Base-by-base conservation (phyloP, 1,140 invertebrate species). In the Chrysopa pallens region DNA sequence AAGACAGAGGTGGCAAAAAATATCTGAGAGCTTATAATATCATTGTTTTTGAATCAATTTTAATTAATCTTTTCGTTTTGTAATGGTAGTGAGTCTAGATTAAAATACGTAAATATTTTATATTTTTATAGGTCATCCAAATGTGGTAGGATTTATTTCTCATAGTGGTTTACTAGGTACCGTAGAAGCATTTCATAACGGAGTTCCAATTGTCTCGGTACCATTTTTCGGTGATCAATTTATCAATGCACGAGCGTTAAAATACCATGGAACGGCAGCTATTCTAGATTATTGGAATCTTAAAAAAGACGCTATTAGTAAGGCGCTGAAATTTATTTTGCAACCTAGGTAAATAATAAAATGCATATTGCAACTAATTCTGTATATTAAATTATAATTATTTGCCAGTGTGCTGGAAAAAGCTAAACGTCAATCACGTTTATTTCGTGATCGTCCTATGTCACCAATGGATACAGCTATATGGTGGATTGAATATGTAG, bases 101-200 rank as follows among this genome's bases (percentile, higher is more conserved):
- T n/a, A n/a, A n/a, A n/a, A n/a, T n/a, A n/a, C n/a, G n/a, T n/a
- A n/a, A n/a, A n/a, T n/a, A 23, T 23, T 23, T 23, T 23, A 42
- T 41, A 50, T 39, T 42, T 23, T 61, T 59, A 38, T 56, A 78
- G 76, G 61, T 42, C 79, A 86, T 60, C 69, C 72, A 13, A 79
- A 80, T 53, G 69, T 74, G 0, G 65, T 66, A 43, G 71, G 69
- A 0, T 85, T 84, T 45, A 69, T 84, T 44, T 75, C 77, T 0
- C 83, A 88, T 48, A 77, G 73, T 14, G 84, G 82, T 0, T 68
- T 82, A 29, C 68, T 81, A 52, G 75, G 83, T n/a, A 74, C 71
- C 1, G 76, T 75, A 33, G 84, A 88, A 57, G 72, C 80, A 6
- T 67, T 82, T 38, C 72, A 80, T 49, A 80, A 70, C 48, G 80